phyloP scores from a whole-genome alignment of 2,888 invertebrate species.

The Cyclophora punctaria region DNA sequence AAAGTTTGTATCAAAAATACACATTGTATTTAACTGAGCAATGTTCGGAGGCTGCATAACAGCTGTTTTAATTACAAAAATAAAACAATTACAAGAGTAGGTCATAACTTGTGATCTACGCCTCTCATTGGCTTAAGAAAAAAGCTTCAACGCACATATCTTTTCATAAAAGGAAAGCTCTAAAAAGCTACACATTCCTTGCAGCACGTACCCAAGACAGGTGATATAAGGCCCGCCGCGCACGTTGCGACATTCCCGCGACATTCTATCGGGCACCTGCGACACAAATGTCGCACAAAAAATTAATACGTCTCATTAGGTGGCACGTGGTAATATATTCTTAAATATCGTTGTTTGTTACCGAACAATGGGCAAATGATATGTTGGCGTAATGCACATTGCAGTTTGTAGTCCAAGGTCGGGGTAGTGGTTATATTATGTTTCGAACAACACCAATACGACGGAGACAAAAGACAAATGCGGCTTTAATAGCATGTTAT shows the following conservation, averaged over 20 bases:
- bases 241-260: constrained; percentile 20
- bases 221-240: constrained; percentile 23
- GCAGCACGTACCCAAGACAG: constrained; percentile 24
- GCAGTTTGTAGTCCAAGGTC: constrained; percentile 19
- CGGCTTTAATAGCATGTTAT: constrained; percentile 6
- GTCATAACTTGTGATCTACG: no score
- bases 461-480: constrained; percentile 7
- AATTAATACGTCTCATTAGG: constrained; percentile 35
- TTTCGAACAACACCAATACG: not conserved
- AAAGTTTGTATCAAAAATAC: no score
- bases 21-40: no score
- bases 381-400: constrained; percentile 17
- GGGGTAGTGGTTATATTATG: not conserved
- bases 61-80: no score
- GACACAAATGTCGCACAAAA: constrained; percentile 43
- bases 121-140: no score
- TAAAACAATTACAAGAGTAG: no score
- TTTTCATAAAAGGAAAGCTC: constrained; percentile 6
- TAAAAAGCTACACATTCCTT: constrained; percentile 6
- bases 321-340: constrained; percentile 26
- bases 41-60: no score
- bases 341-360: constrained; percentile 35
- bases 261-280: constrained; percentile 22
- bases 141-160: not conserved
- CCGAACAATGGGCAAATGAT: constrained; percentile 18